Evolutionary conservation across 2,888 invertebrate genomes (phyloP).

Genomic region (Lomographa bimaculata): DNA sequence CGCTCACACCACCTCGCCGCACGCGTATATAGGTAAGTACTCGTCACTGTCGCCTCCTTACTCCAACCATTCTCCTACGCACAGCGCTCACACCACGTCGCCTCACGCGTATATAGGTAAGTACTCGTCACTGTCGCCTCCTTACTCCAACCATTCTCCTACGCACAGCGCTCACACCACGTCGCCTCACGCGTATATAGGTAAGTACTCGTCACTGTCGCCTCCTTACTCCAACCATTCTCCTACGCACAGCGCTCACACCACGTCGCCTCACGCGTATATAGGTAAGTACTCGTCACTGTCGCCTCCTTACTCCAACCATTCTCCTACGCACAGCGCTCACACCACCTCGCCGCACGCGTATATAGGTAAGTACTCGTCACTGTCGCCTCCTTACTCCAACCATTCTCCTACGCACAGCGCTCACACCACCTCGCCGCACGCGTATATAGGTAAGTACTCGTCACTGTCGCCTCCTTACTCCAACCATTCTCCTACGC

Average conservation of each 20-base stretch:
- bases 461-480: constrained; percentile 92
- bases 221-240: constrained; percentile 94
- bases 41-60: constrained; percentile 92
- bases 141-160: constrained; percentile 93
- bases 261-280: constrained; percentile 90
- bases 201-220: constrained; percentile 87
- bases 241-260: constrained; percentile 93
- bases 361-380: constrained; percentile 87
- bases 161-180: constrained; percentile 93
- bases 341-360: constrained; percentile 91
- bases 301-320: constrained; percentile 93
- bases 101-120: constrained; percentile 90
- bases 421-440: constrained; percentile 90
- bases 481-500: constrained; percentile 93
- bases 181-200: constrained; percentile 90
- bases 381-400: constrained; percentile 92
- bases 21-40: constrained; percentile 88
- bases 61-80: constrained; percentile 93
- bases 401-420: constrained; percentile 94
- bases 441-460: constrained; percentile 88
- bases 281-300: constrained; percentile 87
- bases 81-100: constrained; percentile 92
- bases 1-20: constrained; percentile 90
- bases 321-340: constrained; percentile 93
- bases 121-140: constrained; percentile 88